These are phyloP conservation scores for Edolisoma coerulescens DNA, from an alignment of 2,113 vertebrate species.

Conservation along the genomic window DNA sequence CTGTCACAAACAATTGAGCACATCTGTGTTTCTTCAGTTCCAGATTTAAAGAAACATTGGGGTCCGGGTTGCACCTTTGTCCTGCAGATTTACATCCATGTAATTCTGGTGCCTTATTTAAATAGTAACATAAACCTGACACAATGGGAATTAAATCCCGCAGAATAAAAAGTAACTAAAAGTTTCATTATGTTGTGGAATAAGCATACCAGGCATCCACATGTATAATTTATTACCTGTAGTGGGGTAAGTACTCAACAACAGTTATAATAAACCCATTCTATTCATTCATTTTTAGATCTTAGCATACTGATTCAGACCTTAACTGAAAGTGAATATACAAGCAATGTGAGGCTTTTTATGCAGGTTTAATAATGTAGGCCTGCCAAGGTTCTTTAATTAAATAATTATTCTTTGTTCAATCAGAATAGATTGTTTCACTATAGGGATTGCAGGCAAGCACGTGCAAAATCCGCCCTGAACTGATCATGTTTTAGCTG, in stretches of 20 bases:
- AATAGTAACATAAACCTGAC: neutral
- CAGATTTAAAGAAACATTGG: neutral
- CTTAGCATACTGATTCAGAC: neutral
- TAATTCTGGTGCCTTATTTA: neutral
- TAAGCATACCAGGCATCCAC: neutral
- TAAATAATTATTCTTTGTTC: constrained; percentile 57
- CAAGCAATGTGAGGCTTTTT: constrained; percentile 47
- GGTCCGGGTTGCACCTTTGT: neutral
- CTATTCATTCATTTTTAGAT: constrained; percentile 12
- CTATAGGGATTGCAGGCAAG: neutral
- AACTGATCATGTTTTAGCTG: neutral
- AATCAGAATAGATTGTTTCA: constrained; percentile 19
- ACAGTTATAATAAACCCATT: constrained; percentile 8
- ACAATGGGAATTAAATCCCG: neutral
- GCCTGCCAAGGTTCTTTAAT: constrained; percentile 37
- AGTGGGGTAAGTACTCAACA: constrained; percentile 5
- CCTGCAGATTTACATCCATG: neutral
- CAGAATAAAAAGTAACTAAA: neutral
- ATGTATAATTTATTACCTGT: constrained; percentile 47
- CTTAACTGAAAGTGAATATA: constrained; percentile 49
- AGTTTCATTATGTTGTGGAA: constrained; percentile 20
- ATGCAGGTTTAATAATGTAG: constrained; percentile 11
- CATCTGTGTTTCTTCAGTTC: neutral
- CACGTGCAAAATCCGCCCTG: neutral
- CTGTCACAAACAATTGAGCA: neutral